phyloP scores from a whole-genome alignment of 2,888 invertebrate genomes.

The Stenotaenia linearis region DNA sequence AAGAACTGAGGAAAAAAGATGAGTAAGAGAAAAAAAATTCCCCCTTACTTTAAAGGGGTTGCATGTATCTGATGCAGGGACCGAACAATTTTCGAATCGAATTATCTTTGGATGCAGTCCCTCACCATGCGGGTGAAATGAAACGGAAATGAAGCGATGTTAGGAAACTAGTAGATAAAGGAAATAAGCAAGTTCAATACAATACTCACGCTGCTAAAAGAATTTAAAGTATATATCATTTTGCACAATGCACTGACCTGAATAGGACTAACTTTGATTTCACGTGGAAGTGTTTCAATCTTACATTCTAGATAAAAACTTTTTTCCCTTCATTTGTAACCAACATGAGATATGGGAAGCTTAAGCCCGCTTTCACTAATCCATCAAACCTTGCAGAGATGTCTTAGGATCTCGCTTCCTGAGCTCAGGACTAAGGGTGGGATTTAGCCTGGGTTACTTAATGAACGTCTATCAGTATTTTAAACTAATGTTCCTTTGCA shows the following conservation, averaged over 20 bases:
- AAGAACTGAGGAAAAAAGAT: not conserved
- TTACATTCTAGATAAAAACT: not conserved
- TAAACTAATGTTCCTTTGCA: constrained; percentile 6
- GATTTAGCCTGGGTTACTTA: constrained; percentile 7
- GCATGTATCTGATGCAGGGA: not conserved
- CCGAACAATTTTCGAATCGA: constrained; percentile 14
- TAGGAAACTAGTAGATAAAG: constrained; percentile 6
- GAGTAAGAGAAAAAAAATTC: not conserved
- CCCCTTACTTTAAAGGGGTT: not conserved
- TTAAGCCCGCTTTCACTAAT: constrained; percentile 12
- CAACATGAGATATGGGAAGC: constrained; percentile 1
- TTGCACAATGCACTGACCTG: not conserved
- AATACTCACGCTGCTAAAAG: not conserved
- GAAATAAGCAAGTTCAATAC: constrained; percentile 17
- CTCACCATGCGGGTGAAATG: constrained; percentile 16
- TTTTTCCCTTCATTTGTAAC: not conserved
- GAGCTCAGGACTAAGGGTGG: not conserved
- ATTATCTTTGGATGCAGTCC: constrained; percentile 17
- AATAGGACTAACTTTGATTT: not conserved
- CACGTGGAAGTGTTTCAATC: not conserved
- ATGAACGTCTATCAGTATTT: constrained; percentile 20
- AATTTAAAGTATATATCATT: not conserved
- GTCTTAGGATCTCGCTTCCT: constrained; percentile 21
- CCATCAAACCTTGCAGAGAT: constrained; percentile 1
- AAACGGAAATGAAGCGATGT: constrained; percentile 20